Evolutionary conservation across 2,113 vertebrate species (phyloP).

Genomic region (Rhynchomys soricoides): DNA sequence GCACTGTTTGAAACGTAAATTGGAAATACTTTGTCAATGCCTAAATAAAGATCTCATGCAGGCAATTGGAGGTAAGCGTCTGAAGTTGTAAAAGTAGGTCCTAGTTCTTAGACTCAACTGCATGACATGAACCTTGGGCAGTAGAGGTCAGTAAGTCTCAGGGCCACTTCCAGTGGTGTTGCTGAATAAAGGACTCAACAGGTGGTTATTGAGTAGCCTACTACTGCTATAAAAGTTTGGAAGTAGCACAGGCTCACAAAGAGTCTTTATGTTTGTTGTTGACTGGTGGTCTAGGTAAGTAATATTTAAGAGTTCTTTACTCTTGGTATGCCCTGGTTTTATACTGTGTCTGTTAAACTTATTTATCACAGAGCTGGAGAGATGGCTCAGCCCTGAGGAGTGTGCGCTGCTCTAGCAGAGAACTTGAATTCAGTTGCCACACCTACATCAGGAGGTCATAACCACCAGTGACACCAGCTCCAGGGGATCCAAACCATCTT

Average conservation of each 20-base stretch:
- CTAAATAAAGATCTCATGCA: conserved; percentile 35
- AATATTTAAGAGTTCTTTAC: neutral
- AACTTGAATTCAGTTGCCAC: neutral
- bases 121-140: neutral
- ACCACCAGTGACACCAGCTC: neutral
- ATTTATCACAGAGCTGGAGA: neutral
- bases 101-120: neutral
- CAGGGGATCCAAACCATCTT: accelerated
- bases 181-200: conserved; percentile 5
- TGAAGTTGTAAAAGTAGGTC: neutral
- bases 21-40: conserved; percentile 11
- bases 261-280: conserved; percentile 33
- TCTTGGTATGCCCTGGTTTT: neutral
- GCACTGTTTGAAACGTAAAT: neutral
- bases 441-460: neutral
- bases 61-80: neutral
- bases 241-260: neutral
- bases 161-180: neutral
- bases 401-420: neutral
- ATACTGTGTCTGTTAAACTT: neutral
- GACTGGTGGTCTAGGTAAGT: neutral
- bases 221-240: conserved; percentile 33
- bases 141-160: neutral
- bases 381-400: neutral
- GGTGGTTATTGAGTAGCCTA: conserved; percentile 7